Evolutionary conservation across 2,888 invertebrate species (phyloP).

Genomic region (Peribatodes rhomboidaria): DNA sequence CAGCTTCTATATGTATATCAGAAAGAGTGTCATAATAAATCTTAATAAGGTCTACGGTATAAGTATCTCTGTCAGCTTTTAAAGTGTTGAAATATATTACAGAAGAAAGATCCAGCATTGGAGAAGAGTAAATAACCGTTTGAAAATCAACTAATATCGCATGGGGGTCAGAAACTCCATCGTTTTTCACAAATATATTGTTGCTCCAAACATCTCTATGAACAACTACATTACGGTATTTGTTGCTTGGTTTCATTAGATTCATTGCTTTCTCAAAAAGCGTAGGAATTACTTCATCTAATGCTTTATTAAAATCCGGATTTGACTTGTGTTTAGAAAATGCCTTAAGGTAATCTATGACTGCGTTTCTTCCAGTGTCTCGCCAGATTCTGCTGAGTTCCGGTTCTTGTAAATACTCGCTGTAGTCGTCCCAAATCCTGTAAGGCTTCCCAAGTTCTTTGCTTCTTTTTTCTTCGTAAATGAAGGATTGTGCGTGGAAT

Average conservation of each 20-base stretch:
- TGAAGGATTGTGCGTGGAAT: conserved; percentile 81
- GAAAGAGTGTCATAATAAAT: conserved; percentile 84
- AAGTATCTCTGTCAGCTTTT: conserved; percentile 69
- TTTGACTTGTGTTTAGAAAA: conserved; percentile 67
- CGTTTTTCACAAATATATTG: conserved; percentile 84
- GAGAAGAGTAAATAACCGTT: conserved; percentile 88
- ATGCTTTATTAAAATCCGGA: conserved; percentile 54
- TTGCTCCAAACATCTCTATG: conserved; percentile 89
- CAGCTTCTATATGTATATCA: conserved; percentile 69
- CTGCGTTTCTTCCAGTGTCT: conserved; percentile 70
- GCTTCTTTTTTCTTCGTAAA: conserved; percentile 77
- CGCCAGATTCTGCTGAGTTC: conserved; percentile 62
- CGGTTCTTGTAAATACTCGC: conserved; percentile 66
- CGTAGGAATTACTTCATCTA: conserved; percentile 58
- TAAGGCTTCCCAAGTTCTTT: conserved; percentile 66
- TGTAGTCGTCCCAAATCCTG: conserved; percentile 73
- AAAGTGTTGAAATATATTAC: conserved; percentile 85
- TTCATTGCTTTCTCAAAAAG: conserved; percentile 62
- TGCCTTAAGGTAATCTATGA: conserved; percentile 68
- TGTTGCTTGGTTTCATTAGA: conserved; percentile 72
- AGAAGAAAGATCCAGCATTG: conserved; percentile 88
- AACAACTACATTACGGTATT: conserved; percentile 81
- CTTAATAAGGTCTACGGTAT: conserved; percentile 77
- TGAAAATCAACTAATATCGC: conserved; percentile 90
- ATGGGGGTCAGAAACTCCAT: conserved; percentile 65